Percentiles rank a stretch among this genome's conserved stretches.
Evolutionary conservation across 2,888 invertebrate species (phyloP).

Genomic region (Glyphotaelius pellucidus): DNA sequence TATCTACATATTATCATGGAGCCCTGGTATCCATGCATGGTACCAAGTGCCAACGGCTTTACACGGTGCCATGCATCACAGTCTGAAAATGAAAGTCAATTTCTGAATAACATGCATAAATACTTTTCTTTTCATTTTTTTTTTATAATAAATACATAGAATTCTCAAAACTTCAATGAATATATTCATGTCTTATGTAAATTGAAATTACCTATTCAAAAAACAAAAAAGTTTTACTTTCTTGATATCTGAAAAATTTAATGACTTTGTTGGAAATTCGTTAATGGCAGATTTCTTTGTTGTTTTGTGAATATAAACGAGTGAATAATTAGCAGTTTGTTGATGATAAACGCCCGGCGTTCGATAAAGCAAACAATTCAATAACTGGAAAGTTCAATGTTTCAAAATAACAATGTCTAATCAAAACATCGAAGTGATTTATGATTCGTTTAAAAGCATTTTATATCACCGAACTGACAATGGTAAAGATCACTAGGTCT

Average conservation of each 20-base stretch:
- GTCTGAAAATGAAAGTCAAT: background rate
- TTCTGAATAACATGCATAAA: background rate
- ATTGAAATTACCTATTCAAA: conserved; percentile 6
- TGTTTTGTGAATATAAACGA: background rate
- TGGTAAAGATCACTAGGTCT: background rate
- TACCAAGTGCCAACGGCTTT: background rate
- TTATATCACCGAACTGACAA: background rate
- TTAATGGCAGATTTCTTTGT: conserved; percentile 8
- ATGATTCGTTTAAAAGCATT: background rate
- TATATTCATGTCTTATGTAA: conserved; percentile 8
- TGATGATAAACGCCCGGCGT: background rate
- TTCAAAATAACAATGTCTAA: background rate
- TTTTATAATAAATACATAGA: background rate
- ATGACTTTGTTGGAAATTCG: conserved; percentile 16
- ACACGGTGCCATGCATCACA: background rate
- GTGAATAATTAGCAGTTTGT: conserved; percentile 10
- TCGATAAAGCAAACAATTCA: background rate
- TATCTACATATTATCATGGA: background rate
- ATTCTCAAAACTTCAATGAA: background rate
- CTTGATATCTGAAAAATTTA: background rate
- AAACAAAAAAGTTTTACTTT: conserved; percentile 18
- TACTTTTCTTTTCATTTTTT: background rate
- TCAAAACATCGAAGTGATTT: background rate
- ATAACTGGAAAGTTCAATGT: background rate
- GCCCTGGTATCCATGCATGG: background rate